Evolutionary conservation across 2,797 vertebrate species (phyloP), one percentile per base, ranked within the genome.

Genomic region (Nyctibius grandis): DNA sequence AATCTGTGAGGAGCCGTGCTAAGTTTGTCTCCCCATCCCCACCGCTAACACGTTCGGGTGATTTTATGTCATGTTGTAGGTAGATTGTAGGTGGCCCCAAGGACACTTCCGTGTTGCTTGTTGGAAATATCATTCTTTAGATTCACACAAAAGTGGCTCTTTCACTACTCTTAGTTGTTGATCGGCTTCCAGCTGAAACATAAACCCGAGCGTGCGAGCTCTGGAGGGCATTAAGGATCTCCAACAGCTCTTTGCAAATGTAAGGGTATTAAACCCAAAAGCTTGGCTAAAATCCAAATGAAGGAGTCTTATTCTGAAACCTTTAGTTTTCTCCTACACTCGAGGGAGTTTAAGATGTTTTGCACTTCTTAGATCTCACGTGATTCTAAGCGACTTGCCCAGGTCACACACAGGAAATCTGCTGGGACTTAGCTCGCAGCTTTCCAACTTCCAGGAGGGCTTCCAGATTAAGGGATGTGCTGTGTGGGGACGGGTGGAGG

Each of bases 181-280:
- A 88, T 75, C n/a, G 8, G 42, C 67, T 97, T 93, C 83, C 92
- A 94, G 93, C 69, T 94, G 89, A 90, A 96, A 93, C 69, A 50
- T 48, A 73, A 95, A 76, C 80, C 82, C 0, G 1, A 83, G 74
- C 47, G 48, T 33, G 70, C 70, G 91, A 90, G 93, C 88, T 91
- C 95, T 91, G 80, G 53, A 84, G 73, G 69, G 61, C 76, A 45
- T 63, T 78, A 56, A 93, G 84, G 84, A 64, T 76, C 89, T 59
- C 84, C 6, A 0, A 23, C 88, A 77, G 82, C 78, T 89, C 92
- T 88, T 77, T 94, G 78, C 56, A 83, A 89, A 64, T 50, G 64
- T 70, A 53, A 77, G 28, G 18, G 42, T 81, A 91, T 94, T 92
- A 90, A 91, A 88, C 47, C 69, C 50, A 73, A 88, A 89, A 61